Base-by-base conservation (phyloP, 1,140 invertebrate species). In the Phocides pigmalion region DNA sequence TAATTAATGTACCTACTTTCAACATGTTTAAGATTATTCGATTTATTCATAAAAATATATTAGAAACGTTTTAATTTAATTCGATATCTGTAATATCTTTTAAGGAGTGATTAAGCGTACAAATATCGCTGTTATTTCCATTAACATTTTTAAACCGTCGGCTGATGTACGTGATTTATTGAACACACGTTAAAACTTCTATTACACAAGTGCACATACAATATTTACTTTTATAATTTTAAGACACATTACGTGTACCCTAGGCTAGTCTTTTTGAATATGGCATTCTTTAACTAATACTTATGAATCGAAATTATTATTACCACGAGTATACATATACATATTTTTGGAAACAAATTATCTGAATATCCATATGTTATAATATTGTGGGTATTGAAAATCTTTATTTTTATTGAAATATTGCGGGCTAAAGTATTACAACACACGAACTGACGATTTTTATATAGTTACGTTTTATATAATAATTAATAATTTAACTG, bases 191-290 rank as follows among this genome's bases (percentile, higher is more conserved):
- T 59, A 47, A 46, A 20, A 46, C 25, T 44, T 59, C 42, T 47
- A 8, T 32, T 44, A 42, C 56, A 59, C 42, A 59, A 59, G 19
- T 28, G 56, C 56, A 59, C 56, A 14, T 44, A 28, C 25, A 28
- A 35, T 44, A 42, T 58, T 44, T 44, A 58, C 41, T 19, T 44
- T 32, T n/a, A 32, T 44, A 46, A 19, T 46, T 58, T 42, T 58
- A 56, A 42, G 41, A 58, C 12, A 44, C 19, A 17, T 37, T 17
- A 46, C 4, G 35, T 42, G 41, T 58, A 44, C 41, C 22, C 35
- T 58, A 58, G 54, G 54, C 41, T 58, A 58, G 54, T 58, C 41
- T 46, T 46, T 58, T 58, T 58, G 22, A 58, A 44, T 58, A 42
- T 58, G 22, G 41, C 54, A 46, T 58, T 44, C 54, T 44, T 58